phyloP scores from a whole-genome alignment of 2,888 invertebrate species.

The Didymodactylos carnosus region DNA sequence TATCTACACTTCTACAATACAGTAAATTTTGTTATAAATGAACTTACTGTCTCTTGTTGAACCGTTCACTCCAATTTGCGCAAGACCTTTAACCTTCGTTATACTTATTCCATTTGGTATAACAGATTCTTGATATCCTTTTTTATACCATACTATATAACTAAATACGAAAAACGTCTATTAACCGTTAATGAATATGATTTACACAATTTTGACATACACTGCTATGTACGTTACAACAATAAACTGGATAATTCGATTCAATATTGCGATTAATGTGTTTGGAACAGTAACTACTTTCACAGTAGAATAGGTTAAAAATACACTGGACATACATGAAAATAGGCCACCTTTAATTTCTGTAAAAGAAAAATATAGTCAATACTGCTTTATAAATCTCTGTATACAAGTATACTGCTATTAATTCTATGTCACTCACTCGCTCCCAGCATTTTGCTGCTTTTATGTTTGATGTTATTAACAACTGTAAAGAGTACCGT shows the following conservation, averaged over 20 bases:
- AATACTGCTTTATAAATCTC: too few relatives aligned
- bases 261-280: neutral
- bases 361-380: too few relatives aligned
- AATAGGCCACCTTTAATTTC: too few relatives aligned
- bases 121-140: conserved; percentile 38
- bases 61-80: conserved; percentile 20
- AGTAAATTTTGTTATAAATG: too few relatives aligned
- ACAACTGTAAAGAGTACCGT: too few relatives aligned
- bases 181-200: neutral
- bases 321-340: neutral
- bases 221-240: neutral
- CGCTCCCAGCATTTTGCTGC: too few relatives aligned
- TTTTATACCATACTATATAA: conserved; percentile 25
- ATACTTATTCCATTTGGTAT: conserved; percentile 34
- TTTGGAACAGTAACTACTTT: neutral
- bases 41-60: neutral
- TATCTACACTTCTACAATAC: too few relatives aligned
- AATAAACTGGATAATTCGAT: neutral
- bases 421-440: too few relatives aligned
- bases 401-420: too few relatives aligned
- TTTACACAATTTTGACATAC: neutral
- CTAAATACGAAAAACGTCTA: neutral
- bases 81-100: conserved; percentile 38
- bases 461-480: too few relatives aligned
- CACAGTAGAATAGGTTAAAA: neutral